phyloP scores from a whole-genome alignment of 2,113 vertebrate species.

The Tragelaphus imberbis region DNA sequence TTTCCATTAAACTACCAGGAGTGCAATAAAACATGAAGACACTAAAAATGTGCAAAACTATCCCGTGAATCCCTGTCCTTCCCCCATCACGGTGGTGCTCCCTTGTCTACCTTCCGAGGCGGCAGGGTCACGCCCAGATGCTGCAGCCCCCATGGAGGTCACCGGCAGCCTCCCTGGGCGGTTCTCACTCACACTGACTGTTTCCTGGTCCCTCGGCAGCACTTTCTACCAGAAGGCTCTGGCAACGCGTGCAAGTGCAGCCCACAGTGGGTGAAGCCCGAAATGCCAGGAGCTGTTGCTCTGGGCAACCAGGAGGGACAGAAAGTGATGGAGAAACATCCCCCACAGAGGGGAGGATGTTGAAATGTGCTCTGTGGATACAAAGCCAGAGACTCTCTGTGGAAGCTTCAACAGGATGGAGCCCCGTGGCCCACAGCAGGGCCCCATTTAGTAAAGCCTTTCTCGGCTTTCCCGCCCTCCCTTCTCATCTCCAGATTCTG shows the following conservation, averaged over 20 bases:
- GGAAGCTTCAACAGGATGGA: neutral
- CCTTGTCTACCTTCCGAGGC: neutral
- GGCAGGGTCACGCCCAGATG: rapidly evolving
- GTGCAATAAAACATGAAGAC: rapidly evolving
- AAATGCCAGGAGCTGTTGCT: too few species aligned
- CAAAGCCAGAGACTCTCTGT: neutral
- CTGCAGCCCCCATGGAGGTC: neutral
- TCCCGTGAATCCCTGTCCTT: neutral
- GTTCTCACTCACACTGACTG: rapidly evolving
- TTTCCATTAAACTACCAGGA: neutral
- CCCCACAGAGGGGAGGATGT: neutral
- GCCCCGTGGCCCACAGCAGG: neutral
- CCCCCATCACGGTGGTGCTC: too few species aligned
- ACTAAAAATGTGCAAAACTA: neutral
- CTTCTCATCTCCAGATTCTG: neutral
- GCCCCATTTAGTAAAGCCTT: neutral
- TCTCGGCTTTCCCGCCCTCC: neutral
- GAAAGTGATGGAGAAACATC: neutral
- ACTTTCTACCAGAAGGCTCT: neutral
- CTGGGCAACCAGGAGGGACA: neutral
- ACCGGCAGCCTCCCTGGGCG: neutral
- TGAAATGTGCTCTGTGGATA: neutral
- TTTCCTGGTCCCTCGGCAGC: neutral
- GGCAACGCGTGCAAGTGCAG: neutral
- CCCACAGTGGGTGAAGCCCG: neutral